These are phyloP conservation scores for Calephelis perditalis DNA, from an alignment of 2,888 invertebrate genomes.

Conservation along the genomic window DNA sequence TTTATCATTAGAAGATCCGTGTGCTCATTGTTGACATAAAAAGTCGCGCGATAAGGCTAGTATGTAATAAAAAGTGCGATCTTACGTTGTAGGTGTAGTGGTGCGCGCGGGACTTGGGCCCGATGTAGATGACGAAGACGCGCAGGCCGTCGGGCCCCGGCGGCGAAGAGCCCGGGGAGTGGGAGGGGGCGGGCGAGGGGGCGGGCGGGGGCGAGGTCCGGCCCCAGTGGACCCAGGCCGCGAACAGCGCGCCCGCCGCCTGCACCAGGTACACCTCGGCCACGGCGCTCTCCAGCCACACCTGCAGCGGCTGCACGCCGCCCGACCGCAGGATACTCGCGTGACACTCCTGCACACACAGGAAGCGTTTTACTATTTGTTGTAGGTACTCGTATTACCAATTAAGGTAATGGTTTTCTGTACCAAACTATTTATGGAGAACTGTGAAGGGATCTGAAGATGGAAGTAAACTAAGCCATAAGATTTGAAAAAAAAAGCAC, in stretches of 20 bases:
- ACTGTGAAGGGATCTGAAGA: no score
- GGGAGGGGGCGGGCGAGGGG: background rate
- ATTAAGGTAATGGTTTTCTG: no score
- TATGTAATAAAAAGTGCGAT: background rate
- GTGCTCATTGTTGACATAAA: no score
- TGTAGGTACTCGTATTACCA: no score
- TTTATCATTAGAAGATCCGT: no score
- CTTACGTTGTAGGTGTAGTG: constrained; percentile 55
- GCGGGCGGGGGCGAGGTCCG: constrained; percentile 39
- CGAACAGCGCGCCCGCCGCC: constrained; percentile 55
- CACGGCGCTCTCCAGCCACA: constrained; percentile 53
- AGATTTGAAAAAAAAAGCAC: no score
- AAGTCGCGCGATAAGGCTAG: background rate
- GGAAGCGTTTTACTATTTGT: no score
- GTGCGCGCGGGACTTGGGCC: constrained; percentile 56
- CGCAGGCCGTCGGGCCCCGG: constrained; percentile 38
- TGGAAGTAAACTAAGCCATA: no score
- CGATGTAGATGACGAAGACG: constrained; percentile 61
- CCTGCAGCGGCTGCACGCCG: constrained; percentile 46
- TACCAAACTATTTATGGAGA: no score
- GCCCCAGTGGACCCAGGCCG: constrained; percentile 55
- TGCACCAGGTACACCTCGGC: constrained; percentile 55
- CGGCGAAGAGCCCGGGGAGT: background rate
- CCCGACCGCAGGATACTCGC: constrained; percentile 50
- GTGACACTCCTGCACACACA: constrained; percentile 35